Percentiles rank a stretch among this genome's conserved stretches.
phyloP scores from a whole-genome alignment of 2,113 vertebrate genomes.

The Oriolus oriolus region DNA sequence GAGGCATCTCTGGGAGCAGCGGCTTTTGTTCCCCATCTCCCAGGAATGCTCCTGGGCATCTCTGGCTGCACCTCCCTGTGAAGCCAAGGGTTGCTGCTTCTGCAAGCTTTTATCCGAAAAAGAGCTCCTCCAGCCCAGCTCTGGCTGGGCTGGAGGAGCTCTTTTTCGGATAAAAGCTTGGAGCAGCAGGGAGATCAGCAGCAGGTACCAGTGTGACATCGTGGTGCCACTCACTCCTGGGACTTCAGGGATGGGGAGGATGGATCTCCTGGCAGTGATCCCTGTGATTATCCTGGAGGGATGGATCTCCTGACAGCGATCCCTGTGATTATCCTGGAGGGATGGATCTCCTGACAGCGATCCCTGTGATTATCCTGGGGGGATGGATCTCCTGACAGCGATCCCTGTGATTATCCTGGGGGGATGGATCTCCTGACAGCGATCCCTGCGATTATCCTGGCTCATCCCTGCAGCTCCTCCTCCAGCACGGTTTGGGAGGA shows the following conservation, averaged over 20 bases:
- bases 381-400: too few relatives aligned
- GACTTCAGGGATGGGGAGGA: neutral
- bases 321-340: too few relatives aligned
- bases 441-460: too few relatives aligned
- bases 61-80: accelerated
- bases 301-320: too few relatives aligned
- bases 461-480: neutral
- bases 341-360: too few relatives aligned
- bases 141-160: too few relatives aligned
- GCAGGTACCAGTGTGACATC: accelerated
- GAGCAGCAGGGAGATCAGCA: neutral
- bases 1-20: neutral
- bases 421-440: too few relatives aligned
- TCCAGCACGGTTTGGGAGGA: neutral
- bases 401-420: too few relatives aligned
- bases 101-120: too few relatives aligned
- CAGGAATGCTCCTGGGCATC: neutral
- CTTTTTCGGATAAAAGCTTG: neutral
- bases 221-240: accelerated
- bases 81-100: neutral
- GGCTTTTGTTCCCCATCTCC: neutral
- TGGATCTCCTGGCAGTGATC: accelerated
- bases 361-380: too few relatives aligned
- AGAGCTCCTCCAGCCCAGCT: too few relatives aligned
- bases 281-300: neutral